Base-by-base conservation (phyloP, 2,888 invertebrate species). In the Hydroisotoma schaefferi region DNA sequence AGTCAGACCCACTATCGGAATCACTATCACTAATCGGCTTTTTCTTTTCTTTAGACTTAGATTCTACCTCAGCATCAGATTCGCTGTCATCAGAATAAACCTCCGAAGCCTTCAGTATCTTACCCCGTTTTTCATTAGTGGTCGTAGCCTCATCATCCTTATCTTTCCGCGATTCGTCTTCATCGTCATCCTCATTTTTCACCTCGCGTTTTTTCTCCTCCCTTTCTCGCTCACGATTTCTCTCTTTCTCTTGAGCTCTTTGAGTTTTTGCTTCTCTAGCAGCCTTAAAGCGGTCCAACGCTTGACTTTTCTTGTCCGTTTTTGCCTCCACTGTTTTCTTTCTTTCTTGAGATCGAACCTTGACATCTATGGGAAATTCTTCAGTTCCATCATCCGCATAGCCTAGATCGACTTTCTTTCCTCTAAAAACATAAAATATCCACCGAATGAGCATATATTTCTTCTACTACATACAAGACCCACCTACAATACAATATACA, bases 71-170 rank as follows among this genome's bases (percentile, higher is more conserved):
- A 54, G 46, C 85, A 59, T 85, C 85, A 2, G 84, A 84, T 0
- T 85, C 86, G 6, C 87, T 85, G 73, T 91, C 90, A 73, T 91
- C 91, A 0, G 95, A 95, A 77, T 95, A 97, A 59, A 97, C 91
- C 75, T 95, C 95, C 0, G 94, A 94, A 0, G 95, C 91, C 75
- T 94, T 94, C 29, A 92, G 79, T 74, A 94, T 94, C 10, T 87
- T 85, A 73, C 86, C 77, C 58, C 79, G 59, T 79, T 81, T 69
- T 81, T 82, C 51, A 80, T 80, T 64, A 82, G 55, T 67, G 53
- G 68, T 67, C 8, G 66, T 60, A 28, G 57, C 59, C 8, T 84
- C 75, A 74, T 80, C 78, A 74, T 80, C 75, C n/a, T n/a, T n/a
- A 70, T 80, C 77, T 75, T 62, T 52, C 18, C 52, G 12, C 4